These are phyloP conservation scores for Melanotaenia nigrans DNA, from an alignment of 2,797 vertebrate species.

Conservation along the genomic window DNA sequence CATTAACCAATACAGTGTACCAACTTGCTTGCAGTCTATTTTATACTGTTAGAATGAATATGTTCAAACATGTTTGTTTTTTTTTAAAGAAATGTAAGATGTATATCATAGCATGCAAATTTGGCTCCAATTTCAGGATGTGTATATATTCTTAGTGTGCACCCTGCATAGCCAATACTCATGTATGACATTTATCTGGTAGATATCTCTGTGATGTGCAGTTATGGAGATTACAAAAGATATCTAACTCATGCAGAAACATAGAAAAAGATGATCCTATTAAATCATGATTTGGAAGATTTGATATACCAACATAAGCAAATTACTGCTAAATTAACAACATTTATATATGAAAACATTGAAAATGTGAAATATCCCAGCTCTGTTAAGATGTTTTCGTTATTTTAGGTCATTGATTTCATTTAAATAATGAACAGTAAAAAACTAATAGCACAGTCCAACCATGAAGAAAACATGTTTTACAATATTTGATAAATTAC, in stretches of 20 bases:
- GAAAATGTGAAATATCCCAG: not conserved
- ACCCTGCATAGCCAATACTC: constrained; percentile 17
- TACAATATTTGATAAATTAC: constrained; percentile 63
- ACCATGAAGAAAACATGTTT: constrained; percentile 61
- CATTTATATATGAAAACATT: not conserved
- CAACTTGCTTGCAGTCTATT: constrained; percentile 8
- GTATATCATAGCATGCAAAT: not conserved
- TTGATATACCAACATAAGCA: not conserved
- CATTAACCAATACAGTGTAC: constrained; percentile 31
- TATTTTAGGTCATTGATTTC: constrained; percentile 21
- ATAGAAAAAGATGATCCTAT: not conserved
- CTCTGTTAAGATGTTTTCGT: not conserved
- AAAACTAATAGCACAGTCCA: constrained; percentile 51
- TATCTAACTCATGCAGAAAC: not conserved
- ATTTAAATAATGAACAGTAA: constrained; percentile 40
- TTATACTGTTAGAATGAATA: not conserved
- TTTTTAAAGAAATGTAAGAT: not conserved
- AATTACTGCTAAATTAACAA: not conserved
- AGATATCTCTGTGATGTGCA: constrained; percentile 34
- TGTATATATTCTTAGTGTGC: constrained; percentile 6
- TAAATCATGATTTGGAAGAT: not conserved
- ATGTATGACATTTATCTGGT: constrained; percentile 41
- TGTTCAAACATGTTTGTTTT: not conserved
- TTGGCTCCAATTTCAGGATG: constrained; percentile 4
- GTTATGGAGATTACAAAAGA: not conserved